Conservation (phyloP, 1,140 invertebrate species). For the Zaprionus davidi region DNA sequence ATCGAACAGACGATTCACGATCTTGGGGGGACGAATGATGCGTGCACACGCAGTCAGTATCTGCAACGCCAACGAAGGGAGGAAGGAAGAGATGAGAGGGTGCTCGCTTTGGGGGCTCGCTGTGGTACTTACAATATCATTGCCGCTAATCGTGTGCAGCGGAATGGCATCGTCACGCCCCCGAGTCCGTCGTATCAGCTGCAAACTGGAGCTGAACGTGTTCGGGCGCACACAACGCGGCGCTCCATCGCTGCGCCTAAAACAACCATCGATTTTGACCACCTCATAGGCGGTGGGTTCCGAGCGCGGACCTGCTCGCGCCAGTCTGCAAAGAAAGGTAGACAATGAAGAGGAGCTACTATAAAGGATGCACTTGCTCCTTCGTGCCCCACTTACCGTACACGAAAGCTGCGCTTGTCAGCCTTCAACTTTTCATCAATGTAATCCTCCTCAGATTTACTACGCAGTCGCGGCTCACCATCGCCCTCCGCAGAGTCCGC, state of each 20-base stretch:
- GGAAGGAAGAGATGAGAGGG: neutral
- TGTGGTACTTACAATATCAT: slow-evolving; percentile 85
- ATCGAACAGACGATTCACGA: slow-evolving; percentile 89
- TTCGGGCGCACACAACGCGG: slow-evolving; percentile 74
- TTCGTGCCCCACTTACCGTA: slow-evolving; percentile 80
- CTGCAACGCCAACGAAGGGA: slow-evolving; percentile 48
- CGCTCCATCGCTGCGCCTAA: slow-evolving; percentile 85
- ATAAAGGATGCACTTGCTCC: neutral
- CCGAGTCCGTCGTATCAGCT: slow-evolving; percentile 85
- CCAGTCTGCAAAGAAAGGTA: slow-evolving; percentile 85
- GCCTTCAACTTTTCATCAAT: slow-evolving; percentile 77
- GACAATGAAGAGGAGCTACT: neutral
- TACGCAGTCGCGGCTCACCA: slow-evolving; percentile 74
- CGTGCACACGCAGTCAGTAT: slow-evolving; percentile 89
- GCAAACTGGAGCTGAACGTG: slow-evolving; percentile 84
- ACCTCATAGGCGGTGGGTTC: slow-evolving; percentile 88
- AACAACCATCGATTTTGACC: slow-evolving; percentile 86
- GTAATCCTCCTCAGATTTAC: slow-evolving; percentile 82
- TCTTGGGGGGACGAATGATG: slow-evolving; percentile 88
- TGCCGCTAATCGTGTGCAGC: slow-evolving; percentile 85
- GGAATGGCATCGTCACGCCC: slow-evolving; percentile 84
- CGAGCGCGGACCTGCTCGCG: slow-evolving; percentile 87
- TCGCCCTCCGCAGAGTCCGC: slow-evolving; percentile 63
- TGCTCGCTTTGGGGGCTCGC: neutral
- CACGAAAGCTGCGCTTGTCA: slow-evolving; percentile 84